Evolutionary conservation across 2,113 vertebrate species (phyloP), one percentile per base, ranked within the genome.

Genomic region (Phyllostomus discolor): DNA sequence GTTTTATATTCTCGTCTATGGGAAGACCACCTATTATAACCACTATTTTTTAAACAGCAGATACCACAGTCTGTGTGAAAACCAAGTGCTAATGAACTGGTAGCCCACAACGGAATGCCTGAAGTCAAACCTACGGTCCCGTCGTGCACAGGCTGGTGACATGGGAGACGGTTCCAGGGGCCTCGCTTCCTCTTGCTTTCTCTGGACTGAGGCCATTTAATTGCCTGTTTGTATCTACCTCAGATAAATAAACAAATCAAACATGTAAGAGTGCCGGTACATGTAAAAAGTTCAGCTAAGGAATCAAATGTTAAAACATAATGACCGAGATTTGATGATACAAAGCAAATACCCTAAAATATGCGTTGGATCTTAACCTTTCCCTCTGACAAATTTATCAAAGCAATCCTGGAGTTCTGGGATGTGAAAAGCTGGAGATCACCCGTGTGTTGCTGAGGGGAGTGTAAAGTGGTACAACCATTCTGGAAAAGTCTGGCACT

Each of bases 391-490:
- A 86, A 46, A 69, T 54, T 7, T 52, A 50, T 70, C 35, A 66
- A 75, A 82, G 35, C 35, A 78, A 57, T 66, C 33, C 90, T 43
- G 38, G 24, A 81, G 7, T 28, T 38, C 1, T 20, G 38, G 70
- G 41, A 72, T 46, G 64, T 35, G 57, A 14, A 52, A 46, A 78
- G 24, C 24, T 92, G 16, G 33, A 66, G 7, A 22, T 17, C 22
- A 15, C 2, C 1, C 10, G 7, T 10, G 15, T 7, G 4, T 20
- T 41, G 52, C 9, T 46, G 11, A 4, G 26, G 7, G 10, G 7
- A 20, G 19, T n/a, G 2, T 35, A 62, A 10, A 31, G 67, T 9
- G 41, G 12, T 0, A 52, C 1, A 4, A 31, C 11, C 16, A 12
- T 35, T 59, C 84, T 78, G 69, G 86, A 41, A 78, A 75, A 12